Percentiles rank a stretch among this genome's conserved stretches.
Conservation (phyloP, 2,797 vertebrate species). For the Triplophysa bombifrons region DNA sequence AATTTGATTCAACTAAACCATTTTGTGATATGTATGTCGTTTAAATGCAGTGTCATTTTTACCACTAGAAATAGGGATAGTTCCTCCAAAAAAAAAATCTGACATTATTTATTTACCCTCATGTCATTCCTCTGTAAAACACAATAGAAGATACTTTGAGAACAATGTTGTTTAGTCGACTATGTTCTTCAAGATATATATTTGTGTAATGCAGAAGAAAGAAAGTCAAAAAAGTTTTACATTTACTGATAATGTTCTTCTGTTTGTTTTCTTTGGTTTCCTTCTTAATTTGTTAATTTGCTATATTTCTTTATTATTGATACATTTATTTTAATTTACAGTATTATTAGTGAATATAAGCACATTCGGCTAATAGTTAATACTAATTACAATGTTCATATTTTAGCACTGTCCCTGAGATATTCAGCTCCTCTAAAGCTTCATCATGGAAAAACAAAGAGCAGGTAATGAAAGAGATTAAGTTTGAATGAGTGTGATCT, state of each 20-base stretch:
- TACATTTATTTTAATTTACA: background rate
- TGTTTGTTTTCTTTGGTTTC: too few species aligned
- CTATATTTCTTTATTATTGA: background rate
- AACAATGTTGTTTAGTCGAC: too few species aligned
- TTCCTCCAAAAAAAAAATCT: too few species aligned
- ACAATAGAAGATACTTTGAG: too few species aligned
- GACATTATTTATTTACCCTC: too few species aligned
- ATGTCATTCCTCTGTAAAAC: too few species aligned
- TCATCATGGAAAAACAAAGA: constrained; percentile 7
- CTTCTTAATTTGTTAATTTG: background rate
- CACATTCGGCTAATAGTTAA: background rate
- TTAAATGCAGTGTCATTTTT: background rate
- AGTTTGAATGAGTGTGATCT: background rate
- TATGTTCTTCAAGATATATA: too few species aligned
- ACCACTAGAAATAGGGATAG: too few species aligned
- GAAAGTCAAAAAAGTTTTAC: background rate
- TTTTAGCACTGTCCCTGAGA: background rate
- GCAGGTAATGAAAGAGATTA: constrained; percentile 1
- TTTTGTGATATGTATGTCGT: too few species aligned
- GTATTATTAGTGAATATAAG: background rate
- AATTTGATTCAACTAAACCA: background rate
- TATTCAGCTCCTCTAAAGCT: background rate
- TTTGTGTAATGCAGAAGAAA: too few species aligned
- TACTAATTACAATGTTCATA: background rate
- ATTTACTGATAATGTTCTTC: background rate